phyloP scores from a whole-genome alignment of 1,140 invertebrate species.

The Hetaerina americana region DNA sequence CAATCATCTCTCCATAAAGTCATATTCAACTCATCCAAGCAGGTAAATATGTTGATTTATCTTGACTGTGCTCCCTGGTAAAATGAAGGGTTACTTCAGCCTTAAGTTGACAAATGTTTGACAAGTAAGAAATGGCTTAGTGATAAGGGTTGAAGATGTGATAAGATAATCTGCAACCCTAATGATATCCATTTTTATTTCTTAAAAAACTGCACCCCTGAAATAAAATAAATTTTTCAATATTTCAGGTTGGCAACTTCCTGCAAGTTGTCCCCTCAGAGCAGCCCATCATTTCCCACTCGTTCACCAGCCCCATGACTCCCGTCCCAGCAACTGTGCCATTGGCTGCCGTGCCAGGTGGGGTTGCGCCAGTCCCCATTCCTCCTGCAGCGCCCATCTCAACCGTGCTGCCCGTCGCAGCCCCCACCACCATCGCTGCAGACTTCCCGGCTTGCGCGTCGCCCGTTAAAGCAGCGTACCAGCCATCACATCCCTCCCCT shows the following conservation, averaged over 20 bases:
- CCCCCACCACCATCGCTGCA: background rate
- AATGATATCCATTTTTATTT: too few species aligned
- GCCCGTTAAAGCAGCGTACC: background rate
- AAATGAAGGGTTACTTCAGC: too few species aligned
- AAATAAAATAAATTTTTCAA: background rate
- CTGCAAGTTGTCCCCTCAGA: constrained; percentile 16
- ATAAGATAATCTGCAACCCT: too few species aligned
- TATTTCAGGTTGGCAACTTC: constrained; percentile 17
- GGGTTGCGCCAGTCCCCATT: background rate
- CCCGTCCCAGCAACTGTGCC: background rate
- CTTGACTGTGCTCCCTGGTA: too few species aligned
- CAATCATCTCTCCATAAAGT: too few species aligned
- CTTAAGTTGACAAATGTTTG: too few species aligned
- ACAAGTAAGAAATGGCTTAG: too few species aligned
- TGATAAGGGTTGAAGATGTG: too few species aligned
- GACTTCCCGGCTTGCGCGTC: background rate
- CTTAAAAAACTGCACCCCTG: too few species aligned
- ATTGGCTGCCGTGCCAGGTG: background rate
- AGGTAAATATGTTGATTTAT: too few species aligned
- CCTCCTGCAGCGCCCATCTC: constrained; percentile 3
- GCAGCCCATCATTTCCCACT: background rate
- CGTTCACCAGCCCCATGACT: background rate
- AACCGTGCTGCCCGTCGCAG: background rate
- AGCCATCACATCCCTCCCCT: background rate
- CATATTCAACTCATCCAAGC: too few species aligned